Evolutionary conservation across 2,797 vertebrate species (phyloP).

Genomic region (Sciurus carolinensis): DNA sequence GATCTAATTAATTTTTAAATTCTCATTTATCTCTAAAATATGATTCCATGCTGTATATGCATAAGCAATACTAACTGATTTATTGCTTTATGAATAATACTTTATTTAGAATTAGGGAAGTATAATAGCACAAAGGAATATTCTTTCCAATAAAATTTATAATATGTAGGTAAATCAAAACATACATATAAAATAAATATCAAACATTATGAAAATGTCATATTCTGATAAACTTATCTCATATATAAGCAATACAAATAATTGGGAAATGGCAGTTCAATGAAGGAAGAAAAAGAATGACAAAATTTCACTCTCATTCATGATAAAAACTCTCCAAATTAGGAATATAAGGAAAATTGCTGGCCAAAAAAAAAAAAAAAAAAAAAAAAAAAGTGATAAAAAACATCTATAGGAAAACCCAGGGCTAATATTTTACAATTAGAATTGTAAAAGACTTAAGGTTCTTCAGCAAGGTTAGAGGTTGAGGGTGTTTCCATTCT

Average conservation of each 20-base stretch:
- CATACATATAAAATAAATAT: background rate
- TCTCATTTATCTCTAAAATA: constrained; percentile 4
- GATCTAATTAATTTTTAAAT: background rate
- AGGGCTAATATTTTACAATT: background rate
- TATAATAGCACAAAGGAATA: background rate
- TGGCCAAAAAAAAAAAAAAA: background rate
- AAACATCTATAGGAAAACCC: background rate
- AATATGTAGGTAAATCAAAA: background rate
- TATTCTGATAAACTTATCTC: background rate
- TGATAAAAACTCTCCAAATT: background rate
- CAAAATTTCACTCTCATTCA: background rate
- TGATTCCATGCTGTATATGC: background rate
- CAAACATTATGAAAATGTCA: background rate
- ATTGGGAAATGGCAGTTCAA: background rate
- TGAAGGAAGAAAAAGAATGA: background rate
- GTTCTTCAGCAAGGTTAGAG: no score
- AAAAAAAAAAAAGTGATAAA: background rate
- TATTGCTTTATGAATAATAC: background rate
- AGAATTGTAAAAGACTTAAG: background rate
- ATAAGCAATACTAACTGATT: background rate
- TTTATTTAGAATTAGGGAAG: background rate
- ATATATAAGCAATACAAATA: background rate
- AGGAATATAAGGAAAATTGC: background rate
- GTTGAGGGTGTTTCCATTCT: background rate
- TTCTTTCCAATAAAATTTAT: background rate